Evolutionary conservation across 1,140 invertebrate species (phyloP).

Genomic region (Scaptomyza hsui): DNA sequence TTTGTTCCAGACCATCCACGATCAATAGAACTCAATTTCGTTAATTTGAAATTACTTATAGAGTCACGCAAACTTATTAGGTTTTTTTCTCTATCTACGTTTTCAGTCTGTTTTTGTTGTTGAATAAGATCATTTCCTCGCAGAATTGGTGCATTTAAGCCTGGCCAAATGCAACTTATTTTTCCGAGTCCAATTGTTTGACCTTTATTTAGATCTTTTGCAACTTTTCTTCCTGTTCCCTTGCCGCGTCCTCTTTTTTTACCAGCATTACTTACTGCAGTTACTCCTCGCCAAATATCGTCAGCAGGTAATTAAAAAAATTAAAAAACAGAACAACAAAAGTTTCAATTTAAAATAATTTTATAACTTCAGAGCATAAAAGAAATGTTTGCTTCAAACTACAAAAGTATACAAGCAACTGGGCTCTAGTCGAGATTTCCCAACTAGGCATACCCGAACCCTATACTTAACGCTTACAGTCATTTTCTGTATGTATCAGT

Average conservation of each 20-base stretch:
- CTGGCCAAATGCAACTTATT: slow-evolving; percentile 95
- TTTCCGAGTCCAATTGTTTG: slow-evolving; percentile 95
- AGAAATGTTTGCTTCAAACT: too few relatives aligned
- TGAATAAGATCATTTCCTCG: slow-evolving; percentile 90
- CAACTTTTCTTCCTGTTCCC: slow-evolving; percentile 88
- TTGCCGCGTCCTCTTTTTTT: slow-evolving; percentile 96
- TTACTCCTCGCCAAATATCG: slow-evolving; percentile 96
- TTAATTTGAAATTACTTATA: slow-evolving; percentile 86
- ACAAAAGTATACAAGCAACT: too few relatives aligned
- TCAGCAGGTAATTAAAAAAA: slow-evolving; percentile 89
- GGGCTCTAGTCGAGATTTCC: too few relatives aligned
- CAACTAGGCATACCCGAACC: too few relatives aligned
- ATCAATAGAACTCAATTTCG: slow-evolving; percentile 91
- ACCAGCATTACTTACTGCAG: slow-evolving; percentile 97
- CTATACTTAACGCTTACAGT: too few relatives aligned
- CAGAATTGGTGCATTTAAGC: slow-evolving; percentile 93
- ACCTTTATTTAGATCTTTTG: slow-evolving; percentile 94
- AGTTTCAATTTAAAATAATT: too few relatives aligned
- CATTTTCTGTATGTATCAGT: too few relatives aligned
- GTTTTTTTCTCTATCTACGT: slow-evolving; percentile 89
- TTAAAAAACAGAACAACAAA: too few relatives aligned
- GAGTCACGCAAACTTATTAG: slow-evolving; percentile 89
- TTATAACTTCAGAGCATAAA: too few relatives aligned
- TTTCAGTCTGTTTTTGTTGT: slow-evolving; percentile 88
- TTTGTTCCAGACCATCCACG: slow-evolving; percentile 94